Conservation (phyloP, 2,113 vertebrate genomes). For the Etheostoma spectabile region DNA sequence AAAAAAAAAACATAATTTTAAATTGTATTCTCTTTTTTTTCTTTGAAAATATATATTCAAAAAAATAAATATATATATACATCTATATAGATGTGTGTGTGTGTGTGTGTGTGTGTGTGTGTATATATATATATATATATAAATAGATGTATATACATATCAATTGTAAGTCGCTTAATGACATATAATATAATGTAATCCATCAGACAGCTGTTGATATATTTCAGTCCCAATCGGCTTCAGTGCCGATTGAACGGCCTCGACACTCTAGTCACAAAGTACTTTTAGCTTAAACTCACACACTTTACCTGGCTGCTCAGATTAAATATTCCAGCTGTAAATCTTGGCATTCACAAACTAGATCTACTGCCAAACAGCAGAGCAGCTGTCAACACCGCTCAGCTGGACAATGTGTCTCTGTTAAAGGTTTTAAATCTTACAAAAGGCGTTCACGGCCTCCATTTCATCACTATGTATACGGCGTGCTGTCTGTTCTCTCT, state of each 20-base stretch:
- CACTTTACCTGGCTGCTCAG: slow-evolving; percentile 27
- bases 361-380: slow-evolving; percentile 36
- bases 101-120: no score
- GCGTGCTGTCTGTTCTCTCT: not conserved
- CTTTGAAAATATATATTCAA: no score
- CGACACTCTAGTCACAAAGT: not conserved
- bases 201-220: not conserved
- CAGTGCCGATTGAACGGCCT: not conserved
- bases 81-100: no score
- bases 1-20: no score
- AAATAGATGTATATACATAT: no score
- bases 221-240: not conserved
- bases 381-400: slow-evolving; percentile 41
- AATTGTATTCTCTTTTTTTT: no score
- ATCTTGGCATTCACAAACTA: slow-evolving; percentile 32
- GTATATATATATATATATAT: no score
- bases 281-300: slow-evolving; percentile 9
- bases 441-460: slow-evolving; percentile 31
- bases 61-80: no score
- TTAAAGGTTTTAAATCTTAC: slow-evolving; percentile 21
- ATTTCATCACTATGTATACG: not conserved
- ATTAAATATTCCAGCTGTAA: slow-evolving; percentile 35
- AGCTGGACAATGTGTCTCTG: slow-evolving; percentile 29
- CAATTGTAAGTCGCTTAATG: no score
- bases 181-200: no score